Evolutionary conservation across 2,797 vertebrate genomes (phyloP).

Genomic region (Diceros bicornis): DNA sequence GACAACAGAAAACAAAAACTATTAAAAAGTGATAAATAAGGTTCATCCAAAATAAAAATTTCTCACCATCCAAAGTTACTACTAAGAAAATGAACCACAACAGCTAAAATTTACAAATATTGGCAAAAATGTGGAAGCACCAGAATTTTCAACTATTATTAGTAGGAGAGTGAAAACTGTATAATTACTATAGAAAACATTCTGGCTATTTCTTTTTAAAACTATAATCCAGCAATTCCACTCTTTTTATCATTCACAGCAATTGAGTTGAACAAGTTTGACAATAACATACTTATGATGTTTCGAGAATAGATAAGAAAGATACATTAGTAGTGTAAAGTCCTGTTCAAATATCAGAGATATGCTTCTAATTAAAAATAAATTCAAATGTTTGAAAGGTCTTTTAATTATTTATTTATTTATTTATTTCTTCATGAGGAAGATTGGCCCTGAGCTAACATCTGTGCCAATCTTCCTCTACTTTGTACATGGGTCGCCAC

Average conservation of each 20-base stretch:
- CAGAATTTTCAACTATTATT: neutral
- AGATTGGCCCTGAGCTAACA: too few relatives aligned
- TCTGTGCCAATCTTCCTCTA: too few relatives aligned
- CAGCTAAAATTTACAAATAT: neutral
- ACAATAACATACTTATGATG: neutral
- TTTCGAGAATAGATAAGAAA: neutral
- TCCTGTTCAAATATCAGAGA: neutral
- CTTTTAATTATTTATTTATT: too few relatives aligned
- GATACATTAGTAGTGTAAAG: too few relatives aligned
- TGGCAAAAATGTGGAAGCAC: neutral
- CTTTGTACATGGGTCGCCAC: too few relatives aligned
- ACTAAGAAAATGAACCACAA: neutral
- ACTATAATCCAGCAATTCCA: neutral
- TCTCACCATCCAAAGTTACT: neutral
- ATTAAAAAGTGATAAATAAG: neutral
- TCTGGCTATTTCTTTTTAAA: neutral
- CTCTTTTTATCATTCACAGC: neutral
- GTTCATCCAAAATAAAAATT: neutral
- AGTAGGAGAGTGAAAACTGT: neutral
- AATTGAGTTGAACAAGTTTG: too few relatives aligned
- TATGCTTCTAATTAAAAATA: neutral
- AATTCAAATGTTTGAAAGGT: neutral
- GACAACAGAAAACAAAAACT: neutral
- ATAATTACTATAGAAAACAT: neutral
- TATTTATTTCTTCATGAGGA: too few relatives aligned